These are phyloP conservation scores for Strongylocentrotus purpuratus DNA, from an alignment of 35 echinoderm and acorn worm species.

Conservation along the genomic window DNA sequence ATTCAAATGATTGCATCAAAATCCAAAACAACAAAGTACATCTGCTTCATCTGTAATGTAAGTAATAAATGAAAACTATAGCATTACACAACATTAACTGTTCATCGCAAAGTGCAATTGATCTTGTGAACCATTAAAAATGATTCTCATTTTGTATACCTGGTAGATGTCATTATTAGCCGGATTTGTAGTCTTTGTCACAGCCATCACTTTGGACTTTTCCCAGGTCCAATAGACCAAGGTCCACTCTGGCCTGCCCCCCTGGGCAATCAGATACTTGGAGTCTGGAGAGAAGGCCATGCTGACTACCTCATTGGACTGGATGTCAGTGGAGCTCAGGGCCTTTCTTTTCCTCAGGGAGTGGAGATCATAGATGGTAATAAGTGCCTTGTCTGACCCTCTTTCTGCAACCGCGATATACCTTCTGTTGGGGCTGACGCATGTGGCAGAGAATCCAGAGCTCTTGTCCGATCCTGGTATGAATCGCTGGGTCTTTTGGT, in stretches of 20 bases:
- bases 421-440: constrained; percentile 96
- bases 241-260: constrained; percentile 93
- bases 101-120: too few species aligned
- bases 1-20: too few species aligned
- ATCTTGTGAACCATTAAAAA: too few species aligned
- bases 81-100: too few species aligned
- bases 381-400: constrained; percentile 86
- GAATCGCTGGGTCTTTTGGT: constrained; percentile 98
- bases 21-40: too few species aligned
- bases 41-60: too few species aligned
- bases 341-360: constrained; percentile 90
- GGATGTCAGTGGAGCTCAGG: constrained; percentile 87
- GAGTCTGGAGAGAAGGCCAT: constrained; percentile 97
- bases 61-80: too few species aligned
- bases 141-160: constrained; percentile 50
- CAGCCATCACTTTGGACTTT: constrained; percentile 97
- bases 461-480: constrained; percentile 97
- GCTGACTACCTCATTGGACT: constrained; percentile 89
- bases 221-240: constrained; percentile 99
- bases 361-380: constrained; percentile 96
- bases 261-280: constrained; percentile 98
- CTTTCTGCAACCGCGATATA: constrained; percentile 96
- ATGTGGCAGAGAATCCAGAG: constrained; percentile 91
- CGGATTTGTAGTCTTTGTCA: constrained; percentile 96
- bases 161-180: constrained; percentile 95